These are phyloP conservation scores for Pleuronectes platessa DNA, from an alignment of 2,113 vertebrate genomes.

Conservation along the genomic window DNA sequence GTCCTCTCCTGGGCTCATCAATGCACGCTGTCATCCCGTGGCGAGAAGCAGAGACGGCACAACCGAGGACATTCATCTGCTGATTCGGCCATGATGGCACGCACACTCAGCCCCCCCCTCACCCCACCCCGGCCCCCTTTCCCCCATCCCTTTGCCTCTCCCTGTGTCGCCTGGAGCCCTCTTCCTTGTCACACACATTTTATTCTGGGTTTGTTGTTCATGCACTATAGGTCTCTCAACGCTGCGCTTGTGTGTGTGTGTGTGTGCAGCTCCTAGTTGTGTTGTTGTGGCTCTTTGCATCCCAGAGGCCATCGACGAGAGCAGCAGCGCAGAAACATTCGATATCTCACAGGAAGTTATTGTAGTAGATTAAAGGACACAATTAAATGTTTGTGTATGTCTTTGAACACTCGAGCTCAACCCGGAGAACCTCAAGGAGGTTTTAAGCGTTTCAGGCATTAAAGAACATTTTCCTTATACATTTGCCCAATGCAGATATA, in stretches of 20 bases:
- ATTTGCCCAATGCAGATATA: no score
- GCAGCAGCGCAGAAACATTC: neutral
- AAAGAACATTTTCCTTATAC: no score
- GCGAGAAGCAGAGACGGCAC: conserved; percentile 23
- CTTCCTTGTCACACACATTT: conserved; percentile 51
- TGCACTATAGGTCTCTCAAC: conserved; percentile 18
- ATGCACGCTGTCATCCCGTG: conserved; percentile 31
- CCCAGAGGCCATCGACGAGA: conserved; percentile 18
- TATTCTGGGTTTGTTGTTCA: conserved; percentile 46
- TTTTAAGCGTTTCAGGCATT: no score
- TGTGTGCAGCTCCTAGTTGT: neutral
- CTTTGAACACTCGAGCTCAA: neutral
- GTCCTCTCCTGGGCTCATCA: conserved; percentile 41
- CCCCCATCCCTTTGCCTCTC: conserved; percentile 4
- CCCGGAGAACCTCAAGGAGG: neutral
- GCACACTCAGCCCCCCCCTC: conserved; percentile 43
- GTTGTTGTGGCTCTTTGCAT: conserved; percentile 13
- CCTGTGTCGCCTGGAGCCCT: conserved; percentile 37
- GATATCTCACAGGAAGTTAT: conserved; percentile 27
- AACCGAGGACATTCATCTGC: conserved; percentile 43
- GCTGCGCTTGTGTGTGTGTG: neutral
- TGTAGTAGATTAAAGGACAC: conserved; percentile 32
- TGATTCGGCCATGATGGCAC: conserved; percentile 49
- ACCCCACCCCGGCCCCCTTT: conserved; percentile 3
- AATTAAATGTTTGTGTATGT: conserved; percentile 12